Evolutionary conservation across 2,888 invertebrate species (phyloP), one percentile per base, ranked within the genome.

Genomic region (Eueremaeus valkanovi): DNA sequence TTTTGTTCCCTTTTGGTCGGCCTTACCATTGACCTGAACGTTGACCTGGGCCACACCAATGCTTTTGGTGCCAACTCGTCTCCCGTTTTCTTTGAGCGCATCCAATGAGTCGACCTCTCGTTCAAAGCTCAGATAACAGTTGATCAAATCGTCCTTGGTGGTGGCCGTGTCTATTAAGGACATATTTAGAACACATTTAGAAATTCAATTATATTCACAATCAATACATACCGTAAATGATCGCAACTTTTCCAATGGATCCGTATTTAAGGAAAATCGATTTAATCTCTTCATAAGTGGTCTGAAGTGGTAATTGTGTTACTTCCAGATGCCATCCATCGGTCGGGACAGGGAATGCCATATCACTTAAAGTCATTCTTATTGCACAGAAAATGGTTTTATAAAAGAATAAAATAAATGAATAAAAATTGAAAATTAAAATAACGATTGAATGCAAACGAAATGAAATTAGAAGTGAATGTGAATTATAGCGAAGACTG

Each of bases 301-400:
- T 45, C 6, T 8, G 42, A 0, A 45, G 3, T 9, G 70, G 70
- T 29, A 70, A 16, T 24, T 45, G 3, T 0, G 45, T 21, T 24
- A 70, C 9, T 16, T 70, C 70, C 3, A 70, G 2, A 0, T 70
- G 75, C 45, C 68, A 75, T 3, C 70, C 68, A 70, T 27, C 49
- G 11, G 0, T 5, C 13, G 55, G 51, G 33, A 31, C 18, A 21
- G 49, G 5, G 6, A 11, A 8, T 21, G 21, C 55, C 5, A 24
- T 24, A 27, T 27, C 55, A 55, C 27, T 27, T 3, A 55, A 11
- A 6, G 55, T 24, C 55, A 55, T 55, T 55, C 16, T 3, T 11
- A 3, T 45, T 55, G 51, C 5, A 51, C 18, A n/a, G 8, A 51
- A 55, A 21, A 21, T 24, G 24, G 24, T 1, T 55, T 21, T 8